These are phyloP conservation scores for Passerculus sandwichensis DNA, from an alignment of 2,797 vertebrate genomes.

Conservation along the genomic window DNA sequence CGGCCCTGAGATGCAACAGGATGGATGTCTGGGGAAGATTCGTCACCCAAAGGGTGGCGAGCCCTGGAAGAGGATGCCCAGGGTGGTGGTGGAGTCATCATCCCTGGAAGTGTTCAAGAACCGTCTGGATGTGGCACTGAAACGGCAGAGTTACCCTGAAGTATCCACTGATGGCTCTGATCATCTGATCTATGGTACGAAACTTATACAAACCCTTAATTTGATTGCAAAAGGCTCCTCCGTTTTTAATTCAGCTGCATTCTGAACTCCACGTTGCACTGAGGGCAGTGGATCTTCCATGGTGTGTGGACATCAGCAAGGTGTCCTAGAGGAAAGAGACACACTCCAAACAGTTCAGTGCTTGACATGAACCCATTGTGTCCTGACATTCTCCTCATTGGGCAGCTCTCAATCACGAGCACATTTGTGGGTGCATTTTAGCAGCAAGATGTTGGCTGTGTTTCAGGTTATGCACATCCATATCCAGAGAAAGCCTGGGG, in stretches of 20 bases:
- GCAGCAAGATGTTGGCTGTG: neutral
- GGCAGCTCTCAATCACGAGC: neutral
- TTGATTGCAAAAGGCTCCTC: neutral
- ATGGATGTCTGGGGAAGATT: neutral
- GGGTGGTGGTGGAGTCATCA: neutral
- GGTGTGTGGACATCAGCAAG: neutral
- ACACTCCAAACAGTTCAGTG: neutral
- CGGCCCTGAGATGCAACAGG: neutral
- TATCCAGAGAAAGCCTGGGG: neutral
- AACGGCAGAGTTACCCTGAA: neutral
- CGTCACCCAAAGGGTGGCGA: neutral
- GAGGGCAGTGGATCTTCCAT: neutral
- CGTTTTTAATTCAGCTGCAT: neutral
- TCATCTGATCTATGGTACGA: rapidly evolving
- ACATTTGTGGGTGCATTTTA: slow-evolving; percentile 12
- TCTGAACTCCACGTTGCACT: neutral
- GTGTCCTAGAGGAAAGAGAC: neutral
- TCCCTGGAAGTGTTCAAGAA: neutral
- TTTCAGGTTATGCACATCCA: neutral
- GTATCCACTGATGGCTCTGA: neutral
- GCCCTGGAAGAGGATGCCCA: neutral
- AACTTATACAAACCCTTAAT: rapidly evolving
- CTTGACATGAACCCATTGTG: neutral
- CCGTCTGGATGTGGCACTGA: neutral
- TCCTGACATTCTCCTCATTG: neutral